These are phyloP conservation scores for Oreochromis spilurus DNA, from an alignment of 2,113 vertebrate species.

Conservation along the genomic window DNA sequence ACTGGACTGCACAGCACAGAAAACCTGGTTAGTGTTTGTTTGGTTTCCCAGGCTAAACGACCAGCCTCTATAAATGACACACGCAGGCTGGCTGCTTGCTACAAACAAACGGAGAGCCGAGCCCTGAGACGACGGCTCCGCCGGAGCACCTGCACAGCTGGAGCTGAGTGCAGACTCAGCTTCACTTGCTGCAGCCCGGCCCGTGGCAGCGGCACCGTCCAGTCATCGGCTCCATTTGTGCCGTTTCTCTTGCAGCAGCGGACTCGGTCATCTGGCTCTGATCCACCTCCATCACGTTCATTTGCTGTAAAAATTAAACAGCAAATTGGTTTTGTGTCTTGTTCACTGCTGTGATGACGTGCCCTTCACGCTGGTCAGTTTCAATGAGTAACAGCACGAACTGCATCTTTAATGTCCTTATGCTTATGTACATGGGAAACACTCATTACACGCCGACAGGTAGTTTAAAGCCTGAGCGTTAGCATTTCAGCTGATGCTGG, in stretches of 20 bases:
- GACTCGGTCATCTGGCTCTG: background rate
- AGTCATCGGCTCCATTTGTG: background rate
- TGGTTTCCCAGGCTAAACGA: background rate
- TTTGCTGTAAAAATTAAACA: background rate
- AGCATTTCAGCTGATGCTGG: background rate
- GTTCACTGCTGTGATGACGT: background rate
- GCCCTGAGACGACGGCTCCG: background rate
- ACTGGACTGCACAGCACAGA: rapidly evolving
- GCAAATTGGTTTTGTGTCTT: background rate
- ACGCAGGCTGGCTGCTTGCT: background rate
- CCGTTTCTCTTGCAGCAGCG: background rate
- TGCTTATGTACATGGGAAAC: background rate
- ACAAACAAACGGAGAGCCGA: background rate
- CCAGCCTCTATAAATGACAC: background rate
- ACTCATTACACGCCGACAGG: background rate
- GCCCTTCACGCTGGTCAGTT: background rate
- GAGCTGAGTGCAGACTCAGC: background rate
- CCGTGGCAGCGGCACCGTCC: background rate
- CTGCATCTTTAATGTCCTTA: background rate
- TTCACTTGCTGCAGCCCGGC: background rate
- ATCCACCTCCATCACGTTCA: background rate
- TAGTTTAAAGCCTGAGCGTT: background rate
- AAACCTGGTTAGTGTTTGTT: background rate
- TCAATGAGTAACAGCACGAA: background rate
- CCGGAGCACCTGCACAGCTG: background rate